phyloP scores from a whole-genome alignment of 2,888 invertebrate genomes.

The Apamea crenata region DNA sequence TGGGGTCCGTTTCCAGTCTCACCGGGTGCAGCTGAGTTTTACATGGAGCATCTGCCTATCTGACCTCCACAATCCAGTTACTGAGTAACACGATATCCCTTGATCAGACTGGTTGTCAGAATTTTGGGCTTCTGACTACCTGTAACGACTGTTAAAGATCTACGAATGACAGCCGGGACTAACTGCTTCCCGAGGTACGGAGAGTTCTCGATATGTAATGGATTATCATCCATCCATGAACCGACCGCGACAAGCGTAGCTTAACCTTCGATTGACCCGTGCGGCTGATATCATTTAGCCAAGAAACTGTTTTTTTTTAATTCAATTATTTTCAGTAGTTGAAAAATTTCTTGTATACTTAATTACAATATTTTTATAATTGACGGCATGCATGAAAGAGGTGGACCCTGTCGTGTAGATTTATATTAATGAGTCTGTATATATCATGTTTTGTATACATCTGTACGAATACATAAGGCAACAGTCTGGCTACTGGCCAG shows the following conservation, averaged over 20 bases:
- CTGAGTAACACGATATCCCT: not conserved
- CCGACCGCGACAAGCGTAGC: not conserved
- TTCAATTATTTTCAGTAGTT: not conserved
- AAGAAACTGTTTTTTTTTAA: not conserved
- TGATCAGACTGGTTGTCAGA: too few species aligned
- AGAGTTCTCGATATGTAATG: too few species aligned
- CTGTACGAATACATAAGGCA: not conserved
- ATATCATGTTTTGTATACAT: conserved; percentile 2
- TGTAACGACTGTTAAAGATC: too few species aligned
- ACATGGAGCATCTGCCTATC: too few species aligned
- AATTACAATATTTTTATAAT: conserved; percentile 4
- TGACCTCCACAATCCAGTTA: too few species aligned
- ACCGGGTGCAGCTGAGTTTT: too few species aligned
- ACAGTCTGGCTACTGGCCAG: conserved; percentile 44
- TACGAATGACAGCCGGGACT: too few species aligned
- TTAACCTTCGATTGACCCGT: too few species aligned
- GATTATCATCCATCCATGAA: not conserved
- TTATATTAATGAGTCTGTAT: conserved; percentile 23
- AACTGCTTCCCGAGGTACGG: too few species aligned
- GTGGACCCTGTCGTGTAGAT: conserved; percentile 1
- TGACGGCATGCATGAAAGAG: conserved; percentile 36
- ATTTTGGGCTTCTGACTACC: too few species aligned
- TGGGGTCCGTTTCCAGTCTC: too few species aligned
- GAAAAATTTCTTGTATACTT: not conserved
- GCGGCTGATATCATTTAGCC: not conserved